Evolutionary conservation across 2,888 invertebrate genomes (phyloP).

Genomic region (Scaptomyza parva): DNA sequence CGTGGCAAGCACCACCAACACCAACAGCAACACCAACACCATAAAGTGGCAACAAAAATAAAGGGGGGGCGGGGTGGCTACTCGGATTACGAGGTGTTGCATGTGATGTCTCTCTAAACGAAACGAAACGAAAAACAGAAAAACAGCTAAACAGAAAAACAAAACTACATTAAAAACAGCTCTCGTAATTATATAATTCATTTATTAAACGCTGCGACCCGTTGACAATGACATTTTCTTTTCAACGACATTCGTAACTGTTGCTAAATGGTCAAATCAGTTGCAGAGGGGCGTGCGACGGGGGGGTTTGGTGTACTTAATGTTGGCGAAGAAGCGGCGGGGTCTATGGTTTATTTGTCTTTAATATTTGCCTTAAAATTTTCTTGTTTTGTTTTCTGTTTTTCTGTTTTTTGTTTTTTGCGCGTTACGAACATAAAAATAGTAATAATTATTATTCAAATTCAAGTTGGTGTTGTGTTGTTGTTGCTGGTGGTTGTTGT

Average conservation of each 20-base stretch:
- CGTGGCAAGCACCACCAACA: constrained; percentile 21
- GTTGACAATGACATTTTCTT: constrained; percentile 68
- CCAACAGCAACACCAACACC: too few species aligned
- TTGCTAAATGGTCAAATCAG: constrained; percentile 38
- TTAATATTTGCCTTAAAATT: constrained; percentile 52
- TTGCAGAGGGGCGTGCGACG: not conserved
- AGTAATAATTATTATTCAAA: constrained; percentile 46
- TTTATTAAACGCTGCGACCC: constrained; percentile 62
- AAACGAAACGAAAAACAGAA: not conserved
- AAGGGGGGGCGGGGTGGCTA: not conserved
- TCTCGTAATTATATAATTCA: constrained; percentile 52
- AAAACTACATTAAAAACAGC: not conserved
- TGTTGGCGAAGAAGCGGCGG: constrained; percentile 22
- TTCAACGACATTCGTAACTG: constrained; percentile 33
- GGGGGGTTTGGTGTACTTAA: not conserved
- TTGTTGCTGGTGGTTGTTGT: too few species aligned
- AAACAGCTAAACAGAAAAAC: too few species aligned
- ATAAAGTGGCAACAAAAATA: not conserved
- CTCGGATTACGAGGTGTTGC: constrained; percentile 49
- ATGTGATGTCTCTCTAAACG: constrained; percentile 22
- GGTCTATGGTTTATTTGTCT: constrained; percentile 45
- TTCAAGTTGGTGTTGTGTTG: too few species aligned
- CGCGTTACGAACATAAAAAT: constrained; percentile 29
- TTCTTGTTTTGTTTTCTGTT: not conserved
- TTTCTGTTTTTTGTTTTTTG: not conserved